A percentile compares a stretch with the other conserved stretches of the same genome.
Evolutionary conservation across 2,113 vertebrate species (phyloP).

Genomic region (Regulus satrapa): DNA sequence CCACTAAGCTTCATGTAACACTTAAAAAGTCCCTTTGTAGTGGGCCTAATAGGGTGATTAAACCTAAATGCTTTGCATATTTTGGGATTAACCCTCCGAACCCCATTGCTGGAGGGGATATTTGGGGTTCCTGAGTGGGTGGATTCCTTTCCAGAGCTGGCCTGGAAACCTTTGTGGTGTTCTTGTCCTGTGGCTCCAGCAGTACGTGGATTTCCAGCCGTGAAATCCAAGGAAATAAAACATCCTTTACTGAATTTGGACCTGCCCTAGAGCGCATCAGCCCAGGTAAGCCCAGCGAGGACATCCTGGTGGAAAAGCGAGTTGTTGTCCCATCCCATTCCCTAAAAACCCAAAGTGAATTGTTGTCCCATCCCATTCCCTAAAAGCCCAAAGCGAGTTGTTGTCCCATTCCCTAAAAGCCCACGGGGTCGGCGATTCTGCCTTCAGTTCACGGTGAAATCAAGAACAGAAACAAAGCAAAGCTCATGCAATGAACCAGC

Average conservation of each 20-base stretch:
- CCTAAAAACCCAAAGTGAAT: neutral
- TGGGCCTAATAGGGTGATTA: constrained; percentile 16
- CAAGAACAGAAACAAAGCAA: neutral
- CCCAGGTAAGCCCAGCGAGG: neutral
- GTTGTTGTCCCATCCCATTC: neutral
- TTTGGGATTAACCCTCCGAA: constrained; percentile 51
- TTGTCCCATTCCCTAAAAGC: neutral
- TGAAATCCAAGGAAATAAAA: neutral
- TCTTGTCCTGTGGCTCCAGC: fast-evolving
- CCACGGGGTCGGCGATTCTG: fast-evolving
- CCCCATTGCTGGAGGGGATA: neutral
- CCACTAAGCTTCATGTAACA: neutral
- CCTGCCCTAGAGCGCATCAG: neutral
- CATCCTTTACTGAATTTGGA: fast-evolving
- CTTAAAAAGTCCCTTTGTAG: constrained; percentile 58
- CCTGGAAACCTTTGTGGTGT: fast-evolving
- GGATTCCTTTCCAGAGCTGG: neutral
- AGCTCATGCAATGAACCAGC: fast-evolving
- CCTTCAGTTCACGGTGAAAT: fast-evolving
- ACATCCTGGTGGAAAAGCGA: neutral
- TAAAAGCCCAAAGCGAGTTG: neutral
- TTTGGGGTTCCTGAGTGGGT: neutral
- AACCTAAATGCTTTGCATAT: constrained; percentile 57
- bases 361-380: neutral
- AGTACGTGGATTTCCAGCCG: fast-evolving